Conservation (phyloP, 2,888 invertebrate species). For the Thymelicus sylvestris region DNA sequence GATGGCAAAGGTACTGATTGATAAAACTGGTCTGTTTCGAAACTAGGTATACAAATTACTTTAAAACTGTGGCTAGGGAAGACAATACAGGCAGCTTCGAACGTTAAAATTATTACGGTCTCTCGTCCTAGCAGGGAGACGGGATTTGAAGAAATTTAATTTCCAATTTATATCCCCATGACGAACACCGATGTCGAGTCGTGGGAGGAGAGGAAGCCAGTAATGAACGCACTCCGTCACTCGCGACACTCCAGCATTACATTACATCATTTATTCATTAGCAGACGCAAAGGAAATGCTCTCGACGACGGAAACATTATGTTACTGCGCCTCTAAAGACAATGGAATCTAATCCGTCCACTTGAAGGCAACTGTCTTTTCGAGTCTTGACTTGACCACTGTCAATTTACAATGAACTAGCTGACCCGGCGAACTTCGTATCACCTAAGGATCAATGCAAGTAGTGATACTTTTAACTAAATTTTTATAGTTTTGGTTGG, state of each 20-base stretch:
- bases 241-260: constrained; percentile 44
- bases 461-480: too few relatives aligned
- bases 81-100: too few relatives aligned
- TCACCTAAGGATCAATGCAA: too few relatives aligned
- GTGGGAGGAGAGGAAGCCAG: constrained; percentile 49
- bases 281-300: constrained; percentile 45
- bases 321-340: constrained; percentile 44
- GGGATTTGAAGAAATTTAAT: constrained; percentile 2
- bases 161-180: constrained; percentile 11
- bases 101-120: too few relatives aligned
- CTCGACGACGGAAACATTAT: constrained; percentile 50
- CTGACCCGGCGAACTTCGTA: too few relatives aligned
- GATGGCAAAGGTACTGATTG: too few relatives aligned
- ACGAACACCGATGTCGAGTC: constrained; percentile 19
- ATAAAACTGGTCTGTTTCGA: too few relatives aligned
- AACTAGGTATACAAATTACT: too few relatives aligned
- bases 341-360: constrained; percentile 35
- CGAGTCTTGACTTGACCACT: constrained; percentile 12
- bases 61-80: too few relatives aligned
- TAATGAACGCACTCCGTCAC: constrained; percentile 48
- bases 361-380: constrained; percentile 18
- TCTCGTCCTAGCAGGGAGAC: too few relatives aligned
- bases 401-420: constrained; percentile 12
- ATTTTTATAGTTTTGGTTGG: too few relatives aligned
- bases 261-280: constrained; percentile 55